Percentiles rank a stretch among this genome's conserved stretches.
These are phyloP conservation scores for Xenops minutus DNA, from an alignment of 2,797 vertebrate genomes.

Conservation along the genomic window DNA sequence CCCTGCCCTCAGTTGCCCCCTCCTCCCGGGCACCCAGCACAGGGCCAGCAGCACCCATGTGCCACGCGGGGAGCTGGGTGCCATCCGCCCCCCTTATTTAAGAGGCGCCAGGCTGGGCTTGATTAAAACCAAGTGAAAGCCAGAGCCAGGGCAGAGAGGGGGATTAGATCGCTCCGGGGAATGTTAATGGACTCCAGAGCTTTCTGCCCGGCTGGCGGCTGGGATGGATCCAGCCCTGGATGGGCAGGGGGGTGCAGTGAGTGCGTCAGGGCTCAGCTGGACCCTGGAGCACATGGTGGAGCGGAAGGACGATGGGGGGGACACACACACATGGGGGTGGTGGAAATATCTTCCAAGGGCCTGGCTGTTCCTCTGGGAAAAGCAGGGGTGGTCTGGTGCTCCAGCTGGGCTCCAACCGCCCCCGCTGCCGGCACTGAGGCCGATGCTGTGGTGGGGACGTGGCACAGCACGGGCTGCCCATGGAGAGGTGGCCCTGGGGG, in stretches of 20 bases:
- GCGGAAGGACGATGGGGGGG: not conserved
- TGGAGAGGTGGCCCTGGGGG: not conserved
- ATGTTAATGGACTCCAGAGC: slow-evolving; percentile 52
- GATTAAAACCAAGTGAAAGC: slow-evolving; percentile 39
- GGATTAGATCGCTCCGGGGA: slow-evolving; percentile 40
- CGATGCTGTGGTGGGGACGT: fast-evolving
- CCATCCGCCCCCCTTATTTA: not conserved
- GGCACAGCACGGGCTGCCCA: not conserved
- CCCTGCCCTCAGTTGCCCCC: not conserved
- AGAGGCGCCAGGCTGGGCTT: slow-evolving; percentile 51
- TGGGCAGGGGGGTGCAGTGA: not conserved
- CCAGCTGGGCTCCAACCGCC: not conserved
- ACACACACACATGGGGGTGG: too few relatives aligned
- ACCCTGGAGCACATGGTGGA: not conserved
- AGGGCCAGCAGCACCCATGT: not conserved
- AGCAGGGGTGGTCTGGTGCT: not conserved
- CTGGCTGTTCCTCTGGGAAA: not conserved
- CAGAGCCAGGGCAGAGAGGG: slow-evolving; percentile 46
- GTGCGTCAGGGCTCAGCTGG: not conserved
- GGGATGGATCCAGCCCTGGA: not conserved
- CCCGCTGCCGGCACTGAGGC: not conserved
- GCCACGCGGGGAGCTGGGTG: not conserved
- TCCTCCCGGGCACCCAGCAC: not conserved
- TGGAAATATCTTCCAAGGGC: not conserved
- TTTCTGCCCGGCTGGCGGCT: slow-evolving; percentile 8